Base-by-base conservation (phyloP, 2,888 invertebrate species). In the Tetranychus truncatus region DNA sequence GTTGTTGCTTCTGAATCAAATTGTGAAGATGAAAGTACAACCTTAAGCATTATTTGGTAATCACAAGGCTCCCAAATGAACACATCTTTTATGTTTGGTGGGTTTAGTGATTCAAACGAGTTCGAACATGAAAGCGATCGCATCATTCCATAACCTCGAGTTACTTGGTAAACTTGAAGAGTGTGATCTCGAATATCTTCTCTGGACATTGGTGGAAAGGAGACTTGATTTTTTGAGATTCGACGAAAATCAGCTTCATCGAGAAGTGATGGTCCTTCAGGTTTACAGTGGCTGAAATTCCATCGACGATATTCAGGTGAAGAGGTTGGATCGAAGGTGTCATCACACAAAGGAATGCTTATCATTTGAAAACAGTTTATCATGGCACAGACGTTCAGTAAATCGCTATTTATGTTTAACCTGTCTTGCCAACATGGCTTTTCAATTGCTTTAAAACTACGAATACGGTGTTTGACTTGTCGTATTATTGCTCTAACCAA, bases 181-280 rank as follows among this genome's bases (percentile, higher is more conserved):
- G 69, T 69, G 20, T 69, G 69, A 69, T 69, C 69, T 20, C 69
- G 69, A 69, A 69, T 24, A 69, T 69, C 69, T 24, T 69, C 69
- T 11, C 69, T 18, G n/a, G 69, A 69, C 20, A 69, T 20, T 11
- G 69, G 21, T 20, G 69, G 69, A 9, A 69, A 69, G 1, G 69
- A 20, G 11, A 69, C 69, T 20, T 69, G 34, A 21, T 69, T 69
- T 24, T 24, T 24, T 24, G 69, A 69, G 8, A 69, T 69, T 69
- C 34, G 20, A 11, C 34, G 20, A 24, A 69, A 69, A 24, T 69
- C 69, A 24, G 69, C 34, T 69, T 20, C 34, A 24, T 24, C 34
- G 4, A 69, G 3, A 24, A 24, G 21, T 24, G 21, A 24, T 5
- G 34, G 69, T 9, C 21, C 20, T 24, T 24, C 20, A 11, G 20